phyloP scores from a whole-genome alignment of 2,888 invertebrate genomes.

The Protophormia terraenovae region DNA sequence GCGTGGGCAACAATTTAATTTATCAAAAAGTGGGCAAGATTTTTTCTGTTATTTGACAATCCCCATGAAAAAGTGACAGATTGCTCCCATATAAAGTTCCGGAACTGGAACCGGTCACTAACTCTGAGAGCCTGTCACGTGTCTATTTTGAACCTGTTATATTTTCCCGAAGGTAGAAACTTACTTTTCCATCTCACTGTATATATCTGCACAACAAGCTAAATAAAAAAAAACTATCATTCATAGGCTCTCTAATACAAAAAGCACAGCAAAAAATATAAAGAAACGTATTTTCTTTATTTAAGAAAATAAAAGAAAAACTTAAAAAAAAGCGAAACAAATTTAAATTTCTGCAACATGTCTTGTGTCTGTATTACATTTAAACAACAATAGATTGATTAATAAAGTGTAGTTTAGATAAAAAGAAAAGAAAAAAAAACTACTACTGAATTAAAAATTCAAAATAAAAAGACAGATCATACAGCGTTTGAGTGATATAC shows the following conservation, averaged over 20 bases:
- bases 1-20: too few species aligned
- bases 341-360: constrained; percentile 45
- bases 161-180: not conserved
- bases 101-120: too few species aligned
- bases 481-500: constrained; percentile 25
- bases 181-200: not conserved
- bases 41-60: too few species aligned
- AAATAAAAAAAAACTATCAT: not conserved
- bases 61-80: too few species aligned
- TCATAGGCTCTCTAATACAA: not conserved
- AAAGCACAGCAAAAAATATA: not conserved
- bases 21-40: too few species aligned
- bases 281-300: not conserved
- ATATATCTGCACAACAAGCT: not conserved
- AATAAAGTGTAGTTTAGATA: constrained; percentile 47
- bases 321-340: not conserved
- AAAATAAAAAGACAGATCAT: not conserved
- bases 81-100: too few species aligned
- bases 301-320: not conserved
- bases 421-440: too few species aligned
- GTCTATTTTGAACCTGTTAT: too few species aligned
- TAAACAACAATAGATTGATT: constrained; percentile 53
- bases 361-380: constrained; percentile 23
- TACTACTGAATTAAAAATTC: too few species aligned
- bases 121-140: too few species aligned